These are phyloP conservation scores for Pelobates fuscus DNA, from an alignment of 2,113 vertebrate species.

Conservation along the genomic window DNA sequence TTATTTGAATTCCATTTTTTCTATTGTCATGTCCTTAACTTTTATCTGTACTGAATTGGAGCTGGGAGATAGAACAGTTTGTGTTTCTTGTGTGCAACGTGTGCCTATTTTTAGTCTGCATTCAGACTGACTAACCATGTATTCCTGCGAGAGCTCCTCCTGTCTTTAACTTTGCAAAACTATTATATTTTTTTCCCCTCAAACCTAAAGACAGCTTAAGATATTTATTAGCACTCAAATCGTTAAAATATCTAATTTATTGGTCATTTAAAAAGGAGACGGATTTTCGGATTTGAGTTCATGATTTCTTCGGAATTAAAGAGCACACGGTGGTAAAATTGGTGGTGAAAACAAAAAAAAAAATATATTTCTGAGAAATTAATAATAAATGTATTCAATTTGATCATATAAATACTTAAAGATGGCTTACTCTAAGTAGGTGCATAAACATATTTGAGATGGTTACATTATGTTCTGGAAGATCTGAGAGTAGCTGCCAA, in stretches of 20 bases:
- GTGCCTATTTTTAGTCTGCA: conserved; percentile 47
- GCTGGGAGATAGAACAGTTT: conserved; percentile 38
- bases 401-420: background rate
- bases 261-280: no score
- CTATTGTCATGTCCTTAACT: conserved; percentile 39
- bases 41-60: conserved; percentile 36
- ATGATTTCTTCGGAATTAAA: background rate
- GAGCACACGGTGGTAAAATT: background rate
- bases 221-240: background rate
- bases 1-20: conserved; percentile 42
- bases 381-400: background rate
- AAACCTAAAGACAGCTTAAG: background rate
- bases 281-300: background rate
- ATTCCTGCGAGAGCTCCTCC: conserved; percentile 46
- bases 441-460: background rate
- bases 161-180: conserved; percentile 48
- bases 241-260: background rate
- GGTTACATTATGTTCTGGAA: conserved; percentile 1
- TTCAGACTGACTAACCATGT: conserved; percentile 23
- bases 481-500: background rate
- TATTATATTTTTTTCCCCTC: background rate
- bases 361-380: background rate
- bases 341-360: background rate
- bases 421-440: background rate
- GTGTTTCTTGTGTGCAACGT: conserved; percentile 39